phyloP scores from a whole-genome alignment of 1,140 invertebrate genomes.

The Nasonia giraulti region DNA sequence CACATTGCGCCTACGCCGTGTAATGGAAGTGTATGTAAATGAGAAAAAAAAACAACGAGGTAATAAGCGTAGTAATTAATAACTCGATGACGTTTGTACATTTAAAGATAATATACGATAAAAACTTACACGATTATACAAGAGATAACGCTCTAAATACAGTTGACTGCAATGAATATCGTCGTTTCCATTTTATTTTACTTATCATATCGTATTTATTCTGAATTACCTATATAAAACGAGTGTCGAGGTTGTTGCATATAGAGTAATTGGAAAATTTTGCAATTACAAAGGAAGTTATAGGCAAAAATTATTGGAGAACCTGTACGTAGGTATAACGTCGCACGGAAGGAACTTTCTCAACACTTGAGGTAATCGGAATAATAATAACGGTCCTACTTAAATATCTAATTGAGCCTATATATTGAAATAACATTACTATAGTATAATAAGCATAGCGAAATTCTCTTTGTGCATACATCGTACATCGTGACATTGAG shows the following conservation, averaged over 20 bases:
- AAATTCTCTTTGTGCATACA: conserved; percentile 62
- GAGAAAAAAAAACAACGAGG: conserved; percentile 13
- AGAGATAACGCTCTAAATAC: conserved; percentile 21
- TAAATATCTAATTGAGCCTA: conserved; percentile 44
- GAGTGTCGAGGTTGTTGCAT: conserved; percentile 37
- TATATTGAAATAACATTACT: conserved; percentile 42
- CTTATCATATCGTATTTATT: conserved; percentile 7
- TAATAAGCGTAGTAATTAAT: conserved; percentile 47
- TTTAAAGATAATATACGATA: conserved; percentile 16
- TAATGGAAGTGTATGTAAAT: not conserved
- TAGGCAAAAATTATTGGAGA: conserved; percentile 21
- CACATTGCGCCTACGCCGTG: conserved; percentile 29
- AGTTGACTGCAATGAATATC: conserved; percentile 24
- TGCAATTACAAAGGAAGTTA: not conserved
- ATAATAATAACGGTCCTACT: conserved; percentile 56
- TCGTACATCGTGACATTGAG: conserved; percentile 31
- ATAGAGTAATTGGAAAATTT: conserved; percentile 33
- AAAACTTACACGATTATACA: conserved; percentile 13
- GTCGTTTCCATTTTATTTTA: conserved; percentile 17
- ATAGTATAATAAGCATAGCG: conserved; percentile 21
- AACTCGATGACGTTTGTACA: conserved; percentile 43
- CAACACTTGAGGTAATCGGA: conserved; percentile 66
- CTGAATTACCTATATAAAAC: conserved; percentile 33
- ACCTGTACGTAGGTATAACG: conserved; percentile 43
- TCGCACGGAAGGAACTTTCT: conserved; percentile 65